Evolutionary conservation across 2,113 vertebrate species (phyloP), one percentile per base, ranked within the genome.

Genomic region (Tupaia chinensis): DNA sequence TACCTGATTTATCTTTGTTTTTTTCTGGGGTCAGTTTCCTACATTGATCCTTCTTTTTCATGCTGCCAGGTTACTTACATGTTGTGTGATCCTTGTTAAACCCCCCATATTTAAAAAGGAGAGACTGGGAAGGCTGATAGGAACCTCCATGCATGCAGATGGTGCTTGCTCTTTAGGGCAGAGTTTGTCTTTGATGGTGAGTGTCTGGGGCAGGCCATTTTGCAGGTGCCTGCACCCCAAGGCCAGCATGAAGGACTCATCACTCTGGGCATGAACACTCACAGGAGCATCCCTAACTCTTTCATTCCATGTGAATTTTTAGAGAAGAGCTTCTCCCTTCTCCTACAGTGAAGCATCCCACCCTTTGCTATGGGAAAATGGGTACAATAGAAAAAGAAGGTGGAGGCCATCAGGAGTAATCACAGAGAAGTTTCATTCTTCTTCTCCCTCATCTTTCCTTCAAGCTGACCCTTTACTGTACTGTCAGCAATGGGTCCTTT

Each of bases 1-100:
- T 54, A 91, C 6, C 34, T n/a, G 61, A 76, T 74, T 61, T 74
- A 70, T 53, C 16, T 93, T 87, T 78, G 56, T 61, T 86, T 96
- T 96, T 14, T 34, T 89, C 16, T 86, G 34, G 54, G 44, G 63
- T 53, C 19, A 10, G 20, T 44, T 80, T 94, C 79, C 61, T 16
- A 27, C 13, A 7, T 9, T 27, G 19, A 12, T 60, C 16, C 44
- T 73, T 77, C 87, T 56, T 96, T 82, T 53, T 60, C 53, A 29
- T 15, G 20, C 54, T 76, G 20, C 27, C 82, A 0, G 20, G 44
- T 9, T 70, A 17, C 17, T 91, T 2, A 22, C 9, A 17, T 29
- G 19, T 32, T 53, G 70, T 16, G 9, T 27, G 17, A 78, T 29
- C 22, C 54, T 76, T 78, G 54, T 14, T 93, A 34, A 93, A 56